phyloP scores from a whole-genome alignment of 2,888 invertebrate species.

The Synergus japonicus region DNA sequence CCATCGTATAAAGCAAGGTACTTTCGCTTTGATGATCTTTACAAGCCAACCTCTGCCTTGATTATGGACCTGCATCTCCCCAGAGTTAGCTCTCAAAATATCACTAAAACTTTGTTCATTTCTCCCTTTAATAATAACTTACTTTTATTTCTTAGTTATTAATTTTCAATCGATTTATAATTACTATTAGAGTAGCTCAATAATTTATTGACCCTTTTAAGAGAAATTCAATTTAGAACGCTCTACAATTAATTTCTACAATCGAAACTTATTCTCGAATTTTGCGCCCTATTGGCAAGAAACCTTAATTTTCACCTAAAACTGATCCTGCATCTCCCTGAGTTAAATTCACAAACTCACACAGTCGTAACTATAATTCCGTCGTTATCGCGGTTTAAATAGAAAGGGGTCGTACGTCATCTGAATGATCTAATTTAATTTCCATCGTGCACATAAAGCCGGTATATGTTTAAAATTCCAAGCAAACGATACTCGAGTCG shows the following conservation, averaged over 20 bases:
- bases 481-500: slow-evolving; percentile 36
- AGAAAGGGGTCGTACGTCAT: slow-evolving; percentile 32
- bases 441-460: slow-evolving; percentile 17
- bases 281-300: not conserved
- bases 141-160: not conserved
- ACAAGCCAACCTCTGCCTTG: too few relatives aligned
- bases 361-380: slow-evolving; percentile 24
- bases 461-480: slow-evolving; percentile 14
- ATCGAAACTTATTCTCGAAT: not conserved
- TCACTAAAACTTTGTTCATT: not conserved
- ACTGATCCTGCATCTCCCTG: not conserved
- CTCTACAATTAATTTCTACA: not conserved
- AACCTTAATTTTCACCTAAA: not conserved
- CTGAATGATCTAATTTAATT: slow-evolving; percentile 41
- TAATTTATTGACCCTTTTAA: too few relatives aligned
- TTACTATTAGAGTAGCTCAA: not conserved
- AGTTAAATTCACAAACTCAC: slow-evolving; percentile 4
- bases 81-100: not conserved
- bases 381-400: slow-evolving; percentile 28
- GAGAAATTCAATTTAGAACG: too few relatives aligned
- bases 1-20: not conserved
- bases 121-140: not conserved
- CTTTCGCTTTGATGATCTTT: not conserved
- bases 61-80: not conserved
- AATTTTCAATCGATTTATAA: not conserved